A percentile compares a stretch with the other conserved stretches of the same genome.
phyloP scores from a whole-genome alignment of 30 jellyfish, hydroid and myxozoan genomes.

The Catostylus mosaicus region DNA sequence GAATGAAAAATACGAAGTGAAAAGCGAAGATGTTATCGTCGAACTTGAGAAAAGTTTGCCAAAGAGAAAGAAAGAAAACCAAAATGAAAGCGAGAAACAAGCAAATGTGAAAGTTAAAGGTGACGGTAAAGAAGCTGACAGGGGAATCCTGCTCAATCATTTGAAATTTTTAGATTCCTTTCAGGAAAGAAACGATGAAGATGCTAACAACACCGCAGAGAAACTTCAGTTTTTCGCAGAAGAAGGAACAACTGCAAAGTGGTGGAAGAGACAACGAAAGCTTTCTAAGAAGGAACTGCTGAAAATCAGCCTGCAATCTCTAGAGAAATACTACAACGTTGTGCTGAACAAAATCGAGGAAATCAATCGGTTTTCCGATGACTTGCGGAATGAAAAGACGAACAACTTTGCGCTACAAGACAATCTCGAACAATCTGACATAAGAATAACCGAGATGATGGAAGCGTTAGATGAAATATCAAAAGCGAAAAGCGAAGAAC shows the following conservation, averaged over 20 bases:
- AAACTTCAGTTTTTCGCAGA: not conserved
- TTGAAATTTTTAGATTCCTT: not conserved
- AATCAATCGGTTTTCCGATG: not conserved
- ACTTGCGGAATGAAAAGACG: not conserved
- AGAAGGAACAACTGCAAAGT: not conserved
- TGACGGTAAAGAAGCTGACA: not conserved
- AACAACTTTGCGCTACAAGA: not conserved
- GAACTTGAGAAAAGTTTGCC: not conserved
- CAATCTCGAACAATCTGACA: not conserved
- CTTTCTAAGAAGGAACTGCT: slow-evolving; percentile 27
- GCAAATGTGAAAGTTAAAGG: not conserved
- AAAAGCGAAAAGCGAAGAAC: not conserved
- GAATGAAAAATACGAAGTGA: not conserved
- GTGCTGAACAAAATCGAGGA: not conserved
- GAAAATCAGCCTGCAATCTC: slow-evolving; percentile 2
- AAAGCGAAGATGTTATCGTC: not conserved
- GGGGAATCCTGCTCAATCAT: not conserved
- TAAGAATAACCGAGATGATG: not conserved
- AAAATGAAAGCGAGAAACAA: not conserved
- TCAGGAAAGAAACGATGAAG: not conserved
- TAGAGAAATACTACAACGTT: slow-evolving; percentile 12
- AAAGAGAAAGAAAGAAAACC: not conserved
- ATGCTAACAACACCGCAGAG: not conserved
- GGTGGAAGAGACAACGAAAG: slow-evolving; percentile 13
- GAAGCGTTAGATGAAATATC: not conserved